Conservation (phyloP, 2,797 vertebrate species). For the Sebastes kiyomatsui region DNA sequence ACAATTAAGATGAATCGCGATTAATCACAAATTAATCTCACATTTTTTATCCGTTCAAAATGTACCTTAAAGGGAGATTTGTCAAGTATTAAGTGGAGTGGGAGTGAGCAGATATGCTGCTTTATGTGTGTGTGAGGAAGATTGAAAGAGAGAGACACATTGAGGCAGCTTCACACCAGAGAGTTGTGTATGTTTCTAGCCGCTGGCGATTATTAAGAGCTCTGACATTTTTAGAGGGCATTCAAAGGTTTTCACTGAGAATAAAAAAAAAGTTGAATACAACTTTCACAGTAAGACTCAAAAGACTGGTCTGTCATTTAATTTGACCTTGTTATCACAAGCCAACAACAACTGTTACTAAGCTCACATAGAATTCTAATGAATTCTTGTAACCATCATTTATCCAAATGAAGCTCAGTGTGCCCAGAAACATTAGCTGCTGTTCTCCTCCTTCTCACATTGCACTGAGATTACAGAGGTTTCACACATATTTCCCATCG, state of each 20-base stretch:
- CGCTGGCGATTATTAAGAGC: constrained; percentile 20
- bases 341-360: neutral
- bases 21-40: too few species aligned
- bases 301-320: constrained; percentile 10
- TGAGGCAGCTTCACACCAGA: constrained; percentile 20
- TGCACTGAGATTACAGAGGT: neutral
- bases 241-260: neutral
- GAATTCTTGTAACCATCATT: constrained; percentile 10
- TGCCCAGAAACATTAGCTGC: neutral
- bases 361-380: constrained; percentile 16
- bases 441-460: neutral
- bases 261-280: neutral
- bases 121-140: too few species aligned
- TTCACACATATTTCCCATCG: neutral
- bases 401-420: neutral
- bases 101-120: too few species aligned
- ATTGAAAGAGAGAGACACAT: too few species aligned
- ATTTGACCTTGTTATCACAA: constrained; percentile 43
- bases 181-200: neutral
- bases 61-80: too few species aligned
- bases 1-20: too few species aligned
- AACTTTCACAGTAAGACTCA: constrained; percentile 3
- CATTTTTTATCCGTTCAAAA: too few species aligned
- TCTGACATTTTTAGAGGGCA: constrained; percentile 42
- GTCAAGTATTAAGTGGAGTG: too few species aligned